Evolutionary conservation across 1,140 invertebrate species (phyloP), one percentile per base, ranked within the genome.

Genomic region (Ridgeia piscesae): DNA sequence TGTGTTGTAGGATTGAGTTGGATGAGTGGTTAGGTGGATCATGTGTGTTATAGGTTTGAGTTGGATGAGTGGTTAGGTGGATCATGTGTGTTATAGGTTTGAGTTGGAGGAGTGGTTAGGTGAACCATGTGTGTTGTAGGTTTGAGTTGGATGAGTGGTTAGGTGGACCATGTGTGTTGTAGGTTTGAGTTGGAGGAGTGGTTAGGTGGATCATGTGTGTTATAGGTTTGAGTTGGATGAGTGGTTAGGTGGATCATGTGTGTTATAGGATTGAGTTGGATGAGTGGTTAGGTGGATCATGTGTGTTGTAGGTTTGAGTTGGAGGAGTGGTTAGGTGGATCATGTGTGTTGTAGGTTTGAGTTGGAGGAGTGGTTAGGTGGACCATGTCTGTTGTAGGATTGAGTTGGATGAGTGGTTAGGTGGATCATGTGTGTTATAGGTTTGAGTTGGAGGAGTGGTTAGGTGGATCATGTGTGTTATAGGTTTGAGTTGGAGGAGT

Each of bases 161-260:
- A n/a, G n/a, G n/a, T n/a, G n/a, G n/a, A n/a, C n/a, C n/a, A 27
- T 88, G 9, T 35, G 6, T 92, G 31, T 91, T 91, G 48, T 35
- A 92, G 92, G 33, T 92, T 35, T 92, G 92, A 92, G 88, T 34
- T 92, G 33, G n/a, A n/a, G 33, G 92, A 91, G 33, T n/a, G n/a
- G n/a, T 34, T 92, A 50, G 6, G 8, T 31, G 14, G 27, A 14
- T 35, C 92, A 4, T 93, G 92, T 91, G 27, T n/a, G 34, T 34
- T 93, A 21, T 93, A 93, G 34, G 90, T 91, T 1, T 35, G 14
- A n/a, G n/a, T 2, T 33, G n/a, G 4, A 34, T 42, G 42, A 42
- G 42, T 42, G 42, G n/a, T n/a, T n/a, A n/a, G n/a, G n/a, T n/a
- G n/a, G n/a, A n/a, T n/a, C n/a, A n/a, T n/a, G n/a, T n/a, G n/a